Conservation (phyloP, 1,140 invertebrate genomes). For the Trinorchestia longiramus region DNA sequence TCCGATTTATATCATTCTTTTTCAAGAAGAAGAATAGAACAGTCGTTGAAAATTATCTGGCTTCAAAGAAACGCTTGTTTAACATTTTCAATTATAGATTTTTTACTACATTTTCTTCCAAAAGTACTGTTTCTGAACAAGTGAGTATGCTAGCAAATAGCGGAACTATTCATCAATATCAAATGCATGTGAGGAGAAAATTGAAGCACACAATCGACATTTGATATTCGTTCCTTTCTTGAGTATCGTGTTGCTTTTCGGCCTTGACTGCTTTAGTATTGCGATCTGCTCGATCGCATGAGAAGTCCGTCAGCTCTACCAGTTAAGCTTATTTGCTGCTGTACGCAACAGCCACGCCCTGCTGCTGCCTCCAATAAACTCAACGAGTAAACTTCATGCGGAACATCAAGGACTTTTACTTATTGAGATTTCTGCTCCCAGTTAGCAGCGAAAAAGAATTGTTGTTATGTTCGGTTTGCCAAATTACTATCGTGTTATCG, state of each 20-base stretch:
- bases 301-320: not conserved
- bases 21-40: no score
- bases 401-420: not conserved
- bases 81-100: no score
- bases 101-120: no score
- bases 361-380: not conserved
- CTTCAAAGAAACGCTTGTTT: no score
- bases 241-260: not conserved
- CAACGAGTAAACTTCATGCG: not conserved
- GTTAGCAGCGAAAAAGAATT: not conserved
- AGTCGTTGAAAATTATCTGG: no score
- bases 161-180: not conserved
- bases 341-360: not conserved
- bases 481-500: no score
- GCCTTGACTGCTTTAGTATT: not conserved
- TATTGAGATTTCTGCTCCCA: not conserved
- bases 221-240: not conserved
- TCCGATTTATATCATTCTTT: no score
- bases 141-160: no score
- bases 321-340: constrained; percentile 33
- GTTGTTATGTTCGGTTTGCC: no score
- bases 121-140: no score
- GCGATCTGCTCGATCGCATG: constrained; percentile 24
- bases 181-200: not conserved
- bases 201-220: not conserved